Base-by-base conservation (phyloP, 1,140 invertebrate genomes). In the Bombus superbus region DNA sequence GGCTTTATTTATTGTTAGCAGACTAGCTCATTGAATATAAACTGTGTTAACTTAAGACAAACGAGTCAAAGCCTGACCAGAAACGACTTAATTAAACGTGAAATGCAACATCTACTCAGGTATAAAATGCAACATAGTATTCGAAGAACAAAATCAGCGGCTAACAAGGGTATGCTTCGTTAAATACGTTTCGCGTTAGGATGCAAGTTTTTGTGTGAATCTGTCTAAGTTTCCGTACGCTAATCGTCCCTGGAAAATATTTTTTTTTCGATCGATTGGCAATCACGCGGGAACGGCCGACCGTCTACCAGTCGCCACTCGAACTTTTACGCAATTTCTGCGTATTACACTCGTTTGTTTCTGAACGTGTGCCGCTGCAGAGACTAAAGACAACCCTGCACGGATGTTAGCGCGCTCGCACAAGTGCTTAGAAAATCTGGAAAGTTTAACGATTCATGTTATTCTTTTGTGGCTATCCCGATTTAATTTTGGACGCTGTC, bases 401-500 rank as follows among this genome's bases (percentile, higher is more conserved):
- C 69, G 84, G 40, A 91, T 69, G 74, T 90, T 66, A 76, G 76
- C 79, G 74, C 59, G 84, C 86, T 86, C 71, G 83, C 62, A 62
- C 72, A 32, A 69, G 66, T 62, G 69, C 86, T 94, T 94, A 91
- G 92, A 91, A 93, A 93, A 93, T 57, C 85, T 84, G 87, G 92
- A 93, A 94, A 93, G 91, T 94, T 92, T 91, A 92, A 93, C 90
- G 91, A 92, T 93, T 91, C 91, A 82, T 71, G 91, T 94, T 92
- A 94, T 94, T 93, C 15, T 28, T 89, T 92, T 90, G 3, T 86
- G 92, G 92, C 82, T 5, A 80, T 86, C 77, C 80, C 81, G 69
- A 69, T 90, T 89, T 85, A 83, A 77, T 53, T 75, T 57, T 81
- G 86, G 72, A 85, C 64, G 42, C 38, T 44, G 42, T 75, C 73